These are phyloP conservation scores for Galendromus occidentalis DNA, from an alignment of 1,140 invertebrate genomes.

Conservation along the genomic window DNA sequence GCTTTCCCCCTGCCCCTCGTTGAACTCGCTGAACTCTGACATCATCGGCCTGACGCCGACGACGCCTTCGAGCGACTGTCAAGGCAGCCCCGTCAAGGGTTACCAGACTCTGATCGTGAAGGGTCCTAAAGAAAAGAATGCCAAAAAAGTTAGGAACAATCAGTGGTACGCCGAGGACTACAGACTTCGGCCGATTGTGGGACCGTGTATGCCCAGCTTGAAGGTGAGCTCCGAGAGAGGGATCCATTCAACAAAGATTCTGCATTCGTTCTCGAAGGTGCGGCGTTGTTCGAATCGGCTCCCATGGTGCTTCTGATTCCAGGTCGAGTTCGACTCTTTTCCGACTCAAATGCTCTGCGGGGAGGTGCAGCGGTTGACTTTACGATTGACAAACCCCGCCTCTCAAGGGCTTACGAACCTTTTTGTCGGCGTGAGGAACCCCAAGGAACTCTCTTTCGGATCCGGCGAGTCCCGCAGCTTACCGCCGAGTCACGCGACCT, in stretches of 20 bases:
- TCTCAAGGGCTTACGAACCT: slow-evolving; percentile 41
- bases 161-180: slow-evolving; percentile 28
- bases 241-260: slow-evolving; percentile 1
- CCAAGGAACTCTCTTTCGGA: slow-evolving; percentile 41
- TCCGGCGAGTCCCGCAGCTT: slow-evolving; percentile 22
- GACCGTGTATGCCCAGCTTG: slow-evolving; percentile 29
- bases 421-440: slow-evolving; percentile 42
- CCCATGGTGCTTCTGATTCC: slow-evolving; percentile 24
- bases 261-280: no score
- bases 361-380: slow-evolving; percentile 43
- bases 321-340: slow-evolving; percentile 47
- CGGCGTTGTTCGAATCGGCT: no score
- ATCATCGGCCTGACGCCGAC: background rate
- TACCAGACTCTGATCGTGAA: slow-evolving; percentile 27
- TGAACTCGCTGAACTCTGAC: background rate
- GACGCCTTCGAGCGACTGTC: slow-evolving; percentile 10
- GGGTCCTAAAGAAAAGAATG: slow-evolving; percentile 25
- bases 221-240: slow-evolving; percentile 23
- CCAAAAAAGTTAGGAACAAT: slow-evolving; percentile 13
- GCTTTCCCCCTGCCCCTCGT: background rate
- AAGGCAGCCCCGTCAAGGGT: slow-evolving; percentile 19
- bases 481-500: slow-evolving; percentile 22
- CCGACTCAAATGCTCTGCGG: slow-evolving; percentile 45
- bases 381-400: slow-evolving; percentile 47
- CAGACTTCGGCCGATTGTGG: slow-evolving; percentile 29